These are phyloP conservation scores for Griposia aprilina DNA, from an alignment of 2,888 invertebrate species.

Conservation along the genomic window DNA sequence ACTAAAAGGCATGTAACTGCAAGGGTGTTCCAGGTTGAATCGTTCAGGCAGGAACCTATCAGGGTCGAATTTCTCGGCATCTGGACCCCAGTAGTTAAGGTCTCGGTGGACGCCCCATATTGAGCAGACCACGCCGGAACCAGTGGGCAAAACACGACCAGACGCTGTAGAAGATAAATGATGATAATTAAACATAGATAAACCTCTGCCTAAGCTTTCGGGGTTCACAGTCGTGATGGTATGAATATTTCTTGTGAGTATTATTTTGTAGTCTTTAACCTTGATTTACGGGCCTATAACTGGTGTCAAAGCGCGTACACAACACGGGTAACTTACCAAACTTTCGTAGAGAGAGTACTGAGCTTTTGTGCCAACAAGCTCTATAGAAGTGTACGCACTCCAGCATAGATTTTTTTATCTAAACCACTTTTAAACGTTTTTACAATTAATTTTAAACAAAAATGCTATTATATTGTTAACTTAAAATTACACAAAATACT, in stretches of 20 bases:
- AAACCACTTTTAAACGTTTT: neutral
- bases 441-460: neutral
- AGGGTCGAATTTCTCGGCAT: too few relatives aligned
- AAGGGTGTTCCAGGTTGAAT: too few relatives aligned
- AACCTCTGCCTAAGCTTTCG: too few relatives aligned
- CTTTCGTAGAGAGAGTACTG: neutral
- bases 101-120: too few relatives aligned
- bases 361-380: neutral
- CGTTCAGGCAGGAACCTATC: too few relatives aligned
- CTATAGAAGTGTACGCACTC: neutral
- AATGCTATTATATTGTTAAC: neutral
- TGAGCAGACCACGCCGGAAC: too few relatives aligned
- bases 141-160: too few relatives aligned
- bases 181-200: too few relatives aligned
- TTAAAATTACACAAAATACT: constrained; percentile 68
- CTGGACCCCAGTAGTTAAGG: too few relatives aligned
- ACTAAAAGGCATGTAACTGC: too few relatives aligned
- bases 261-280: neutral
- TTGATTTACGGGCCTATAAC: neutral
- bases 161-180: too few relatives aligned
- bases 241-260: constrained; percentile 78
- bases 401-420: neutral
- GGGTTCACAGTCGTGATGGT: too few relatives aligned
- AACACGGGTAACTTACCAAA: neutral
- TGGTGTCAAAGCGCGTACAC: neutral